A percentile compares a stretch with the other conserved stretches of the same genome.
Evolutionary conservation across 23 tunicate genomes (phyloP).

Genomic region (Halocynthia roretzi): DNA sequence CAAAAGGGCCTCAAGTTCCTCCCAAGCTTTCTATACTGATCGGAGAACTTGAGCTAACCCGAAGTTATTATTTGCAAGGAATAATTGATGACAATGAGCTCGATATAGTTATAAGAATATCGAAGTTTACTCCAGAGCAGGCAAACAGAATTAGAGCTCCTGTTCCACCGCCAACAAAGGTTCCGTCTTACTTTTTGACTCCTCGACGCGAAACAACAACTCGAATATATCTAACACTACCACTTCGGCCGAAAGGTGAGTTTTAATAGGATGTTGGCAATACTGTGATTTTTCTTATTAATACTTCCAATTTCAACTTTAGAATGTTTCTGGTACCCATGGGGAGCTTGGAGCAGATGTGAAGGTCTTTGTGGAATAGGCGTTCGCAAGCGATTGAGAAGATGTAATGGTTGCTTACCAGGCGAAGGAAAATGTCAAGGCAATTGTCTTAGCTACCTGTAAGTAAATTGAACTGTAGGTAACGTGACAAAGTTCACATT

Average conservation of each 20-base stretch:
- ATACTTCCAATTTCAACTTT: too few relatives aligned
- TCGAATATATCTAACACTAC: background rate
- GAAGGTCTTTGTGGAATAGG: constrained; percentile 65
- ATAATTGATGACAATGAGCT: background rate
- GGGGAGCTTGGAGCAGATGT: constrained; percentile 95
- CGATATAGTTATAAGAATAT: background rate
- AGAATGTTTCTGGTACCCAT: constrained; percentile 78
- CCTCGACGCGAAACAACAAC: background rate
- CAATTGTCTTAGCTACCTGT: constrained; percentile 44
- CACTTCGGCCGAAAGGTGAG: too few relatives aligned
- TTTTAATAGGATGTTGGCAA: too few relatives aligned
- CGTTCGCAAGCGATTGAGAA: constrained; percentile 53
- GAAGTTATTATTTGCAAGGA: background rate
- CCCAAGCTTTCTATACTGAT: background rate
- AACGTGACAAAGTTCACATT: background rate
- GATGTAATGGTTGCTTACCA: constrained; percentile 85
- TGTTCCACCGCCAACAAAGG: background rate
- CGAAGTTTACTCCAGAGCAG: background rate
- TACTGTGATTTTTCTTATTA: too few relatives aligned
- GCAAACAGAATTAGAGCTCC: background rate
- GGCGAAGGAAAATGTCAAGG: constrained; percentile 75
- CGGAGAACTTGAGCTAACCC: background rate
- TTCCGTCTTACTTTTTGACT: too few relatives aligned
- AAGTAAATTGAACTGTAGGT: background rate
- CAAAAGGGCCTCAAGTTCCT: too few relatives aligned